Evolutionary conservation across 2,113 vertebrate species (phyloP).

Genomic region (Chionis minor): DNA sequence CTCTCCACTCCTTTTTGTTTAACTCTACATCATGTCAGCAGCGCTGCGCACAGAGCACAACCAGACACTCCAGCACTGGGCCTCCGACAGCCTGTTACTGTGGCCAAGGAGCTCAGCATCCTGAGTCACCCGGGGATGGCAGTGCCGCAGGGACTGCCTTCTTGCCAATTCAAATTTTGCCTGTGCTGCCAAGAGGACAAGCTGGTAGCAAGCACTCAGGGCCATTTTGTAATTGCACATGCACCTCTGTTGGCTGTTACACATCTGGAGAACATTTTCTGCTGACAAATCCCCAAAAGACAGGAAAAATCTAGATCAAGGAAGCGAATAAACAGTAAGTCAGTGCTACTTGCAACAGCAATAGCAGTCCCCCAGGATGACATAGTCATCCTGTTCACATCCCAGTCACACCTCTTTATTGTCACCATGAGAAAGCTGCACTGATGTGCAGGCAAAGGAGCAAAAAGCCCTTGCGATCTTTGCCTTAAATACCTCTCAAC

Average conservation of each 20-base stretch:
- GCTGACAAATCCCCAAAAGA: not conserved
- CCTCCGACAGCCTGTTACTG: not conserved
- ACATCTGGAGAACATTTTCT: not conserved
- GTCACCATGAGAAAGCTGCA: not conserved
- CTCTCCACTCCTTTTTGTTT: not conserved
- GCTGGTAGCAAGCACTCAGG: conserved; percentile 23
- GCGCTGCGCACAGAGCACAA: not conserved
- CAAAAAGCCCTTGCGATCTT: not conserved
- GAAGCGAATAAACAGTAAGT: not conserved
- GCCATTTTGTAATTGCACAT: not conserved
- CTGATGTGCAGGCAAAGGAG: not conserved
- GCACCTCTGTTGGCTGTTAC: not conserved
- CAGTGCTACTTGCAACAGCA: not conserved
- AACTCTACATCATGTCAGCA: not conserved
- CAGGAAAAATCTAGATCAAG: not conserved
- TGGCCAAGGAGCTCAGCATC: not conserved
- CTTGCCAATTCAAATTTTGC: not conserved
- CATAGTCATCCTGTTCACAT: not conserved
- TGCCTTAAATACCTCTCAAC: not conserved
- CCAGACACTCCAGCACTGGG: not conserved
- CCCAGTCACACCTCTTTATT: not conserved
- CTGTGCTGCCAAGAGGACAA: not conserved
- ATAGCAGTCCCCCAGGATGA: not conserved
- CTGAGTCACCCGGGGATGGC: not conserved
- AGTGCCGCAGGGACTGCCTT: not conserved